Percentiles rank a stretch among this genome's conserved stretches.
Evolutionary conservation across 2,888 invertebrate species (phyloP).

Genomic region (Ophonus ardosiacus): DNA sequence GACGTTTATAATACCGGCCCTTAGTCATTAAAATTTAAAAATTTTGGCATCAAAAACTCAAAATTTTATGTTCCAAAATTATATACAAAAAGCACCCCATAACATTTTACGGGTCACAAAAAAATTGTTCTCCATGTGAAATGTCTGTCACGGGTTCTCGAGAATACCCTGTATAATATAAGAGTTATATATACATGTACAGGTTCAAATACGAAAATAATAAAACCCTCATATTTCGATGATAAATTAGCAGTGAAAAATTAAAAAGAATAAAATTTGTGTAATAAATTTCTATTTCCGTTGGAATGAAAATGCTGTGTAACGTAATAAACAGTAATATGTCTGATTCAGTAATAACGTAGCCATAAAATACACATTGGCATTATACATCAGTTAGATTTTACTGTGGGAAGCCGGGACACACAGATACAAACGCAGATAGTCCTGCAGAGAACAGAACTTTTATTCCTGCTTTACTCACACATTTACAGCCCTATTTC

Average conservation of each 20-base stretch:
- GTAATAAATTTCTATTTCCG: constrained; percentile 12
- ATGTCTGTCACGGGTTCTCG: too few relatives aligned
- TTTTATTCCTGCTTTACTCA: constrained; percentile 26
- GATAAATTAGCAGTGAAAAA: background rate
- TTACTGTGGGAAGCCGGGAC: background rate
- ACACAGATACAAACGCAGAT: background rate
- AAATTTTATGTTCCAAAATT: too few relatives aligned
- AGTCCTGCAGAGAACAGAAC: background rate
- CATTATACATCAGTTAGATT: constrained; percentile 30
- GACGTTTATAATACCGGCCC: too few relatives aligned
- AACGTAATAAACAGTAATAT: constrained; percentile 5
- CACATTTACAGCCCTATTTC: background rate
- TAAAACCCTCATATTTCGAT: background rate
- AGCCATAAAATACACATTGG: constrained; percentile 24
- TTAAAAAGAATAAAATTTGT: background rate
- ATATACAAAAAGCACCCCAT: too few relatives aligned
- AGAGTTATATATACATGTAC: too few relatives aligned
- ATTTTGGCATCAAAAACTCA: too few relatives aligned
- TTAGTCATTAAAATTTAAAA: too few relatives aligned
- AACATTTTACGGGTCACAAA: too few relatives aligned
- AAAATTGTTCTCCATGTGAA: too few relatives aligned
- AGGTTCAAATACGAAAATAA: too few relatives aligned
- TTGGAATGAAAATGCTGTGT: background rate
- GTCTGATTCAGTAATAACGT: constrained; percentile 39
- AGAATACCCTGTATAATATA: too few relatives aligned